Conservation (phyloP, 2,113 vertebrate species). For the Perccottus glenii region DNA sequence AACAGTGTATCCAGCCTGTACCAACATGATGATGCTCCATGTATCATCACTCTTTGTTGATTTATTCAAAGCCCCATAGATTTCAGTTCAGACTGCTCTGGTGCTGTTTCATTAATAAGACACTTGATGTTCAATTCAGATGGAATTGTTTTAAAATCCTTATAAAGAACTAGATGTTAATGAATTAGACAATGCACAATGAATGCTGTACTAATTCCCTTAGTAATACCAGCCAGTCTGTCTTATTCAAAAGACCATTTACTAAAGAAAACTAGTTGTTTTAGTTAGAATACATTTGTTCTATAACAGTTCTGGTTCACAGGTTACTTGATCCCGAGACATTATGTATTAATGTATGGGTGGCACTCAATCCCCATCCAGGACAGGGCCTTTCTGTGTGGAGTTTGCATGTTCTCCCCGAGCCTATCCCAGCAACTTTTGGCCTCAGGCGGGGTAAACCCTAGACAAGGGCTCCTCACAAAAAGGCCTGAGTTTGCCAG, state of each 20-base stretch:
- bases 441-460: too few species aligned
- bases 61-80: slow-evolving; percentile 15
- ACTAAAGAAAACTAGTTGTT: too few species aligned
- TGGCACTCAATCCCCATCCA: too few species aligned
- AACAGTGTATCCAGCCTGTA: not conserved
- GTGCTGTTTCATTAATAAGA: slow-evolving; percentile 42
- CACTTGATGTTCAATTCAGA: slow-evolving; percentile 27
- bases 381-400: too few species aligned
- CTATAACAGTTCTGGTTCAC: too few species aligned
- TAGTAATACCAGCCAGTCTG: slow-evolving; percentile 22
- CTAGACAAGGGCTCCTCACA: too few species aligned
- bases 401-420: too few species aligned
- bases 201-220: slow-evolving; percentile 40
- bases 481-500: too few species aligned
- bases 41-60: slow-evolving; percentile 8
- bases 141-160: slow-evolving; percentile 35
- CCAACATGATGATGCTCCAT: not conserved
- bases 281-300: not conserved
- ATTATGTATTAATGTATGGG: not conserved
- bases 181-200: slow-evolving; percentile 43
- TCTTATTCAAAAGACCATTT: slow-evolving; percentile 21
- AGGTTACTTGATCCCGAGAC: too few species aligned
- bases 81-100: slow-evolving; percentile 11
- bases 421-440: too few species aligned
- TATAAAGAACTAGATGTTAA: slow-evolving; percentile 34